Evolutionary conservation across 2,888 invertebrate species (phyloP), one percentile per base, ranked within the genome.

Genomic region (Volucella inflata): DNA sequence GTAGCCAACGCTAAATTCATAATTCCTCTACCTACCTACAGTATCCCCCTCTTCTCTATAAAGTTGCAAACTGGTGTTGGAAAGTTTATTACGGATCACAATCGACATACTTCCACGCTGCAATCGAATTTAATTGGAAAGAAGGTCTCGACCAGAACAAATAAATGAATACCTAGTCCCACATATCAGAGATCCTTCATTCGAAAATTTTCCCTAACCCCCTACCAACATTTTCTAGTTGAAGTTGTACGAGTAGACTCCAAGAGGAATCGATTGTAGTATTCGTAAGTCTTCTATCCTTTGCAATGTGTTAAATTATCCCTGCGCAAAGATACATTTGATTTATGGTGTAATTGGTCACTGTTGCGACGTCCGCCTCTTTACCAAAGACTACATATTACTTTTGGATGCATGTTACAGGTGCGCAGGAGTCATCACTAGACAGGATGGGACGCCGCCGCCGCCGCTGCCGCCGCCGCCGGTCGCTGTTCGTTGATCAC

Each of bases 291-390:
- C 44, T 65, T 48, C 46, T 44, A 65, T 53, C 38, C 60, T 57
- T 70, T 65, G 51, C 85, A 46, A 81, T 57, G 81, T 77, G 85
- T 85, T 80, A 77, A 81, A 74, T 68, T 72, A 76, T 85, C 85
- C 85, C 76, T 81, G 72, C 67, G 68, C 21, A 16, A 17, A 68
- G 85, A 51, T 77, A 57, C 72, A 81, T 62, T 81, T 85, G 85
- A 85, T 85, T 80, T 85, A 85, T 85, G 80, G 85, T 77, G 59
- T 85, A 85, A 85, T 85, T 81, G 85, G 76, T 77, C 64, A 76
- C 85, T 68, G 76, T 48, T 67, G 50, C 68, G 68, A 46, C 53
- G n/a, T 14, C 36, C 36, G 12, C 70, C 36, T 16, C 50, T 12
- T 40, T 11, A 6, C 53, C 53, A 12, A 30, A 30, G 46, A n/a